These are phyloP conservation scores for Dryobates pubescens DNA, from an alignment of 2,797 vertebrate genomes.

Conservation along the genomic window DNA sequence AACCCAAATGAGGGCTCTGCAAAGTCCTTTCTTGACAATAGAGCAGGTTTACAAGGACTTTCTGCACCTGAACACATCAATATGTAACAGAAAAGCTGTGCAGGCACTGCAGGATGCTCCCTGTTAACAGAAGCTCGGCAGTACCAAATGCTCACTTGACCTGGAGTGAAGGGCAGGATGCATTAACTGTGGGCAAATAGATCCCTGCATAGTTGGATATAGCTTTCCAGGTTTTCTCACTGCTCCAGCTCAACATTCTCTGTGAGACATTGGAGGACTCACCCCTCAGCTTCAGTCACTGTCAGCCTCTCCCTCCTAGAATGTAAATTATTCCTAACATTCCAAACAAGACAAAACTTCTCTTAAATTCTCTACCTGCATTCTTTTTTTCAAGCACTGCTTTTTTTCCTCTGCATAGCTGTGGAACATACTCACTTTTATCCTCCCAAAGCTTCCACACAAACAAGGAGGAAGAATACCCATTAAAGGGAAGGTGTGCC, in stretches of 20 bases:
- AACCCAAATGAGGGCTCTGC: neutral
- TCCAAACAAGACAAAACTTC: neutral
- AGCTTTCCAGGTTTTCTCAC: neutral
- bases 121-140: neutral
- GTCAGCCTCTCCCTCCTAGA: neutral
- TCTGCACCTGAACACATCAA: neutral
- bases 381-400: neutral
- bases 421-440: constrained; percentile 12
- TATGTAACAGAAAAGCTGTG: neutral
- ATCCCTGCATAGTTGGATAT: neutral
- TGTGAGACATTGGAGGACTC: neutral
- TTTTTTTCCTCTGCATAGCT: neutral
- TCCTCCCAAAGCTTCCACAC: neutral
- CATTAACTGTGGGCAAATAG: neutral
- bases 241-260: neutral
- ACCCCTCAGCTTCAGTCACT: neutral
- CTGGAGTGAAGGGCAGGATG: neutral
- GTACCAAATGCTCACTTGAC: neutral
- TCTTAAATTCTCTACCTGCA: neutral
- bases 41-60: neutral
- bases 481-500: constrained; percentile 34
- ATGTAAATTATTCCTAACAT: neutral
- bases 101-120: neutral
- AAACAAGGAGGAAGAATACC: neutral
- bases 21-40: neutral